Evolutionary conservation across 2,113 vertebrate genomes (phyloP), one percentile per base, ranked within the genome.

Genomic region (Monarcha castaneiventris): DNA sequence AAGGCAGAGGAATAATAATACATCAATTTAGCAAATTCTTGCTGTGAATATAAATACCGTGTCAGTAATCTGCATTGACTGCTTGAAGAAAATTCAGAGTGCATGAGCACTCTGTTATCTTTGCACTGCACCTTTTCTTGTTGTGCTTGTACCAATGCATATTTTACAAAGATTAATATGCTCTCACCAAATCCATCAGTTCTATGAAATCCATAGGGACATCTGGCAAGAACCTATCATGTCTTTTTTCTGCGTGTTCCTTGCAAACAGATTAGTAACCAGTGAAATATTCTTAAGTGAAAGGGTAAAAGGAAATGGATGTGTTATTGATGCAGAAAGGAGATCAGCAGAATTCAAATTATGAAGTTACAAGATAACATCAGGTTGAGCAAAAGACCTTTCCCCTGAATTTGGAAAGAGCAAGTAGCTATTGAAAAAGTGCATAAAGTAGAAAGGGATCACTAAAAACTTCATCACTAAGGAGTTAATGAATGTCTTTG

Each of bases 121-220:
- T 71, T 94, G 52, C 46, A 76, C n/a, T 87, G 68, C 90, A 96
- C 46, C 79, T 88, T 88, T 88, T 91, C 75, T 76, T 93, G 44
- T 88, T 95, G 76, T 81, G 73, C 64, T 92, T 94, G 68, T 82
- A 94, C 61, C 69, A 51, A 30, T 52, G 44, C 66, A 84, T 91
- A 89, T 93, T 94, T 96, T 94, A 95, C 83, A 69, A 90, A 90
- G 66, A 96, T 78, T 93, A 93, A 79, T 82, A 44, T 75, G 83
- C 61, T 94, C 29, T 52, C n/a, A 86, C 43, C 44, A 88, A 88
- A 96, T 67, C 80, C 39, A 68, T 62, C 49, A 33, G 55, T 74
- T 52, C 56, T 72, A 5, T 26, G 29, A 92, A 81, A 89, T 75
- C 88, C 85, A 62, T 13, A 21, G 80, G 41, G 68, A 86, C 14